Conservation (phyloP, 1,140 invertebrate genomes). For the Dendrolimus kikuchii region DNA sequence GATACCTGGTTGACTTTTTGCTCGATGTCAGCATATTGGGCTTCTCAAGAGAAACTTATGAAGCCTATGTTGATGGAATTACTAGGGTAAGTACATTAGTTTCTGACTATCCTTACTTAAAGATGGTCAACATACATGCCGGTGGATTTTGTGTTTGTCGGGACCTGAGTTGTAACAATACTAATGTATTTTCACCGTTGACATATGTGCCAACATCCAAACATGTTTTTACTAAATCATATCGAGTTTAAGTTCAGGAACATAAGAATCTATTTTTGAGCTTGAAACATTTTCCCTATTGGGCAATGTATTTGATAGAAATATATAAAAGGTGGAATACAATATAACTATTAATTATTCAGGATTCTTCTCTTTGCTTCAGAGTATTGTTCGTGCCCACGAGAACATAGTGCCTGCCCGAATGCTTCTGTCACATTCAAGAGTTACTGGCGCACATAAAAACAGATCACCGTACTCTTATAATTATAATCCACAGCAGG, state of each 20-base stretch:
- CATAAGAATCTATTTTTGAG: too few relatives aligned
- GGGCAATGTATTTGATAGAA: too few relatives aligned
- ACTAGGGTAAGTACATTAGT: constrained; percentile 73
- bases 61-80: constrained; percentile 83
- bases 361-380: constrained; percentile 13
- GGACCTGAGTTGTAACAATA: too few relatives aligned
- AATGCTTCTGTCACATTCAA: constrained; percentile 78
- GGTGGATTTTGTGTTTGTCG: too few relatives aligned
- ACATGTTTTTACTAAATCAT: too few relatives aligned
- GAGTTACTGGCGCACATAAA: constrained; percentile 85
- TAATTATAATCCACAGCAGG: constrained; percentile 84
- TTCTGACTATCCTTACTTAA: background rate
- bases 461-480: constrained; percentile 94
- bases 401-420: constrained; percentile 80
- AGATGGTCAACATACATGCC: too few relatives aligned
- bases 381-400: constrained; percentile 88
- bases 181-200: too few relatives aligned
- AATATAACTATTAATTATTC: too few relatives aligned
- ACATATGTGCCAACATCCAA: too few relatives aligned
- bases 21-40: constrained; percentile 90
- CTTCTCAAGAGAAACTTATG: constrained; percentile 85
- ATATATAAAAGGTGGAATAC: too few relatives aligned
- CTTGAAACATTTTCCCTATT: too few relatives aligned
- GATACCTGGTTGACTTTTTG: constrained; percentile 88
- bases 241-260: too few relatives aligned